These are phyloP conservation scores for Ernsta delagoae DNA, from an alignment of 2,888 invertebrate genomes.

Conservation along the genomic window DNA sequence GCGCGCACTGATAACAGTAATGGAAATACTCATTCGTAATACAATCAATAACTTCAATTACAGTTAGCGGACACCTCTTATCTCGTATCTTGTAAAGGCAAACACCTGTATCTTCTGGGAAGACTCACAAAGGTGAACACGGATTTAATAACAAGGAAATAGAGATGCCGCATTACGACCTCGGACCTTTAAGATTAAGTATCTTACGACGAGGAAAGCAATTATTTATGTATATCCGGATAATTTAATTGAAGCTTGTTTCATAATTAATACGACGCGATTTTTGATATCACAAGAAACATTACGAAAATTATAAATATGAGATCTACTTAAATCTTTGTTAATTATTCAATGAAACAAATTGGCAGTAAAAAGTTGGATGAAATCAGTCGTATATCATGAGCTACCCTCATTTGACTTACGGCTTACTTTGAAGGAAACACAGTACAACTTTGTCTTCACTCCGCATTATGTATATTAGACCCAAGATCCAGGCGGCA, in stretches of 20 bases:
- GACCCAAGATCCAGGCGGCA: slow-evolving; percentile 66
- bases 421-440: neutral
- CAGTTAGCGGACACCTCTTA: slow-evolving; percentile 67
- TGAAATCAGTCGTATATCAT: neutral
- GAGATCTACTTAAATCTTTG: neutral
- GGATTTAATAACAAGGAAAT: slow-evolving; percentile 34
- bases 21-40: slow-evolving; percentile 66
- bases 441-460: slow-evolving; percentile 15
- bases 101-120: slow-evolving; percentile 45
- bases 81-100: slow-evolving; percentile 46
- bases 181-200: slow-evolving; percentile 6
- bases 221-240: too few relatives aligned
- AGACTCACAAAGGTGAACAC: slow-evolving; percentile 26
- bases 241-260: too few relatives aligned
- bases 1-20: slow-evolving; percentile 69
- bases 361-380: too few relatives aligned
- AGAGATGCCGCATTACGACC: slow-evolving; percentile 26
- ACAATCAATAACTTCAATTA: slow-evolving; percentile 75
- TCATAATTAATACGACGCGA: neutral
- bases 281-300: neutral
- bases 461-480: slow-evolving; percentile 68
- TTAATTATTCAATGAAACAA: too few relatives aligned
- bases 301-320: too few relatives aligned
- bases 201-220: too few relatives aligned
- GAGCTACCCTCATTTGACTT: neutral